Evolutionary conservation across 2,113 vertebrate species (phyloP).

Genomic region (Barbus barbus): DNA sequence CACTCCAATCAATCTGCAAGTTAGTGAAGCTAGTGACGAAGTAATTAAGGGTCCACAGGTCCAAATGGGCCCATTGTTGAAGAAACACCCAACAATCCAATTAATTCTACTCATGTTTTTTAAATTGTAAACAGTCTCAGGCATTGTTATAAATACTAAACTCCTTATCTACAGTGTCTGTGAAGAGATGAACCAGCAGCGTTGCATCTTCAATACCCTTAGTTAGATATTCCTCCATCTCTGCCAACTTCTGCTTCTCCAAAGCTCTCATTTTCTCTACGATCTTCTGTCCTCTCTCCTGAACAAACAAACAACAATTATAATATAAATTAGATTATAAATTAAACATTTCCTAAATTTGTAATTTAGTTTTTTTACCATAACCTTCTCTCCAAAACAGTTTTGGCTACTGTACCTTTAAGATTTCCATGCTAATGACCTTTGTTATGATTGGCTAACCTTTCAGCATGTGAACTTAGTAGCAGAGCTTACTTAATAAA

Average conservation of each 20-base stretch:
- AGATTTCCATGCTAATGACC: neutral
- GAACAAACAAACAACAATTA: constrained; percentile 2
- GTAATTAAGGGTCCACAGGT: neutral
- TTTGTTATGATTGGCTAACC: neutral
- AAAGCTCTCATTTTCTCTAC: constrained; percentile 76
- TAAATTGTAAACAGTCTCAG: constrained; percentile 43
- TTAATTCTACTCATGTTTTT: neutral
- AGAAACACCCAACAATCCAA: neutral
- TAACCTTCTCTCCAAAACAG: neutral
- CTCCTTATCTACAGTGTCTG: constrained; percentile 79
- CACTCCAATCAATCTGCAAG: neutral
- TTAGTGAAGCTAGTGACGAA: neutral
- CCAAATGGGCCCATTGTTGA: neutral
- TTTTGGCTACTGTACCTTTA: neutral
- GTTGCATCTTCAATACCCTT: constrained; percentile 69
- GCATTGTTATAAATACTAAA: constrained; percentile 75
- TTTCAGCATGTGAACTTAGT: neutral
- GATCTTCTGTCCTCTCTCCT: constrained; percentile 82
- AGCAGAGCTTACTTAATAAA: neutral
- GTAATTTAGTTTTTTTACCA: neutral
- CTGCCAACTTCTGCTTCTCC: constrained; percentile 79
- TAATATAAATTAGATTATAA: no score
- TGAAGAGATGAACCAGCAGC: constrained; percentile 77
- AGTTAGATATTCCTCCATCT: constrained; percentile 82
- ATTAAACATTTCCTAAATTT: no score